Evolutionary conservation across 2,888 invertebrate species (phyloP).

Genomic region (Dicyrtomina minuta): DNA sequence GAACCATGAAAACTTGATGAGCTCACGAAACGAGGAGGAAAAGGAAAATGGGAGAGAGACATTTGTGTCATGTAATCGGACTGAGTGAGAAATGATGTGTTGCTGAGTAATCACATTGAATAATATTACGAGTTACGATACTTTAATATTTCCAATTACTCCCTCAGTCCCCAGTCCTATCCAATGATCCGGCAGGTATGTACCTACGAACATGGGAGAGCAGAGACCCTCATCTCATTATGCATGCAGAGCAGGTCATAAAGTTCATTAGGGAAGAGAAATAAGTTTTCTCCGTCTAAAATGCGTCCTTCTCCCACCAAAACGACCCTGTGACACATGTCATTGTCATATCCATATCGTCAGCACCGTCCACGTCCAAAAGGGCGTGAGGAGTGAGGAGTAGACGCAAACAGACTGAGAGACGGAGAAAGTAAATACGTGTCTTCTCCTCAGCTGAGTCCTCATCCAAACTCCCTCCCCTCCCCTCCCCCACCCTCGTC

Average conservation of each 20-base stretch:
- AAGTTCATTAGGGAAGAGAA: slow-evolving; percentile 25
- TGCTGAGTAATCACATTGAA: slow-evolving; percentile 4
- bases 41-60: slow-evolving; percentile 13
- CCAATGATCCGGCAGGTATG: too few species aligned
- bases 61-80: slow-evolving; percentile 4
- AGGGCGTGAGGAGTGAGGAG: too few species aligned
- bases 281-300: slow-evolving; percentile 19
- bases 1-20: slow-evolving; percentile 24
- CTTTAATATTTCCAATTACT: slow-evolving; percentile 14
- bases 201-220: not conserved
- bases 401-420: too few species aligned
- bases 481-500: not conserved
- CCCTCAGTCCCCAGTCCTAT: not conserved
- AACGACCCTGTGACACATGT: slow-evolving; percentile 51
- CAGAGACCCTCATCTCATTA: not conserved
- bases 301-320: not conserved
- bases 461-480: not conserved
- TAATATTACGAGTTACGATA: not conserved
- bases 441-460: not conserved
- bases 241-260: slow-evolving; percentile 27
- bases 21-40: not conserved
- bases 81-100: slow-evolving; percentile 21
- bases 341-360: slow-evolving; percentile 36
- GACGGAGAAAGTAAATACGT: not conserved
- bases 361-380: not conserved